Conservation (phyloP, 2,888 invertebrate genomes). For the Acleris laterana region DNA sequence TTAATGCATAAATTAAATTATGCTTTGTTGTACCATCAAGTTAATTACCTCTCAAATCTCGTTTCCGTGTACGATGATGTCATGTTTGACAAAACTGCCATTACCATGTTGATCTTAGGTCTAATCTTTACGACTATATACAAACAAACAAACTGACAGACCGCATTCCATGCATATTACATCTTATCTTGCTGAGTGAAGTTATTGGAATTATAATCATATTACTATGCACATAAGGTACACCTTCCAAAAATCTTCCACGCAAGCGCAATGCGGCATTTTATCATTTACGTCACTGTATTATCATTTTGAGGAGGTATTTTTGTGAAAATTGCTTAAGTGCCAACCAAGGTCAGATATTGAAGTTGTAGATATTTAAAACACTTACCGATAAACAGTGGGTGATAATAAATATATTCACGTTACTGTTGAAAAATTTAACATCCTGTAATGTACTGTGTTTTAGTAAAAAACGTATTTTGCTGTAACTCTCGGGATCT, state of each 20-base stretch:
- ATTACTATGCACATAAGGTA: neutral
- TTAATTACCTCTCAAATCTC: too few relatives aligned
- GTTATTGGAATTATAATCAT: neutral
- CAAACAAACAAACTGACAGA: neutral
- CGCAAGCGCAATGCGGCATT: constrained; percentile 21
- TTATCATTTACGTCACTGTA: constrained; percentile 20
- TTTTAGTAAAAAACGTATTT: too few relatives aligned
- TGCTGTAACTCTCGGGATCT: too few relatives aligned
- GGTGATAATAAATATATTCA: neutral
- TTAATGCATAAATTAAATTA: too few relatives aligned
- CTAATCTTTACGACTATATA: neutral
- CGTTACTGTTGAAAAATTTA: too few relatives aligned
- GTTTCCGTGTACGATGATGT: neutral
- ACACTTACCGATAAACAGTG: neutral
- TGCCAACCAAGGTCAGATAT: constrained; percentile 41
- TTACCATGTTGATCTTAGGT: too few relatives aligned
- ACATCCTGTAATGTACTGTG: too few relatives aligned
- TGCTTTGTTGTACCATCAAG: too few relatives aligned
- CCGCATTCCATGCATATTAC: constrained; percentile 1
- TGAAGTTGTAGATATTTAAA: neutral
- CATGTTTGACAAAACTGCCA: neutral
- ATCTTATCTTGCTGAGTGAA: neutral
- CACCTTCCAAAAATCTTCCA: neutral
- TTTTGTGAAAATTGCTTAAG: neutral
- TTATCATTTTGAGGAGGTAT: constrained; percentile 13